Base-by-base conservation (phyloP, 1,140 invertebrate genomes). In the Calephelis virginiensis region DNA sequence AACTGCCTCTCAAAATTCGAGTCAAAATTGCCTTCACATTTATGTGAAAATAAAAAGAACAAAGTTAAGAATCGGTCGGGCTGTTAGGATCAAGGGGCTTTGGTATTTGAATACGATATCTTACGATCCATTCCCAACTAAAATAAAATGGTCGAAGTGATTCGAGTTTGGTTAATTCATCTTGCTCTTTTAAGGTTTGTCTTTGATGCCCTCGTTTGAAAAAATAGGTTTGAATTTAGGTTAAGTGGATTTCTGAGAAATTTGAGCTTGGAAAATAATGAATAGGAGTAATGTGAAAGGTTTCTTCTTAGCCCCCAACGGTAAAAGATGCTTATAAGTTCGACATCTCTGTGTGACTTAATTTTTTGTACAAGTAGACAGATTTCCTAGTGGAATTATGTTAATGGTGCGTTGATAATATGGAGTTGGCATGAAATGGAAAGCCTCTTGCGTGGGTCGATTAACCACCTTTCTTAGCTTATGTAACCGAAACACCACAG, bases 41-140 rank as follows among this genome's bases (percentile, higher is more conserved):
- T 50, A 50, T 50, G 49, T 17, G 7, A 50, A 43, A 10, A 14
- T 50, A 50, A 50, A 56, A 56, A 56, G 50, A 56, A 28, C 17
- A 17, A 56, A 56, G 50, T 56, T 56, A 56, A 28, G 28, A 56
- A 56, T 12, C 9, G 11, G 14, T 56, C 17, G 17, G 28, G 53
- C 28, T 11, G 53, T 56, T 56, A 17, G 17, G 28, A 56, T 56
- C 28, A 56, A 56, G 53, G 28, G 53, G 53, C 53, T 56, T 56
- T 56, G 53, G 53, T 28, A 56, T 56, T 56, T 56, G 53, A 56
- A 56, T 56, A 56, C 53, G 53, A 53, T 53, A 53, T 53, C 50
- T 53, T 53, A 9, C 14, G 14, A 56, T 56, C 53, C 53, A 28
- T 56, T 56, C 11, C 17, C 12, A 56, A 56, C 53, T 56, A 56